Percentiles rank a stretch among this genome's conserved stretches.
Conservation (phyloP, 2,888 invertebrate genomes). For the Synanthedon myopaeformis region DNA sequence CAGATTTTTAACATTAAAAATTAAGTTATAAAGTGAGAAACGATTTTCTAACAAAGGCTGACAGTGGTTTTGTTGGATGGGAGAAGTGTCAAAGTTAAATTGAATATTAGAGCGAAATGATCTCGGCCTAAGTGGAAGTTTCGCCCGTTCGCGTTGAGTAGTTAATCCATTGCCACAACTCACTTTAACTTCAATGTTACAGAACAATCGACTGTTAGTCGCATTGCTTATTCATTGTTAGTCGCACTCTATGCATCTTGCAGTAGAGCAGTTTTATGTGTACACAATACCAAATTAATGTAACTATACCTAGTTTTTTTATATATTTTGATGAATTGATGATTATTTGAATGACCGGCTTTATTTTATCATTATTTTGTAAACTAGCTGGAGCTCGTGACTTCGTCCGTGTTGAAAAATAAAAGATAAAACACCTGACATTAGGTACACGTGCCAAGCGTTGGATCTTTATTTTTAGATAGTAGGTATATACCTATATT, state of each 20-base stretch:
- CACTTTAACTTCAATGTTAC: constrained; percentile 48
- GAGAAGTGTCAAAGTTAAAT: constrained; percentile 70
- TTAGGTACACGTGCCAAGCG: too few relatives aligned
- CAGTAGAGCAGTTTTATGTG: too few relatives aligned
- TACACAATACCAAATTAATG: too few relatives aligned
- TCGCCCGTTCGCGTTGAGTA: constrained; percentile 45
- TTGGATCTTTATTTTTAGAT: too few relatives aligned
- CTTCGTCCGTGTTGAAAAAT: too few relatives aligned
- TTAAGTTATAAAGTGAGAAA: constrained; percentile 8
- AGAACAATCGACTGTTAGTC: constrained; percentile 49
- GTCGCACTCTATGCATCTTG: constrained; percentile 8
- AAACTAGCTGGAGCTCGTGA: too few relatives aligned
- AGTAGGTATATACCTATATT: too few relatives aligned
- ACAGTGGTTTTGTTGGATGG: constrained; percentile 51
- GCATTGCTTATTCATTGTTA: constrained; percentile 49
- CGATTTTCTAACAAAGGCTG: constrained; percentile 33
- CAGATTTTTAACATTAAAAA: not conserved
- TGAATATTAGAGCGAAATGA: constrained; percentile 68
- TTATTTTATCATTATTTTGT: too few relatives aligned
- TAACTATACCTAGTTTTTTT: too few relatives aligned
- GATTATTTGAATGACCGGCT: too few relatives aligned
- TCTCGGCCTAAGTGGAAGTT: constrained; percentile 46
- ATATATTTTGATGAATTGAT: too few relatives aligned
- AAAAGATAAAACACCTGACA: too few relatives aligned
- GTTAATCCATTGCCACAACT: constrained; percentile 66